Evolutionary conservation across 2,113 vertebrate species (phyloP).

Genomic region (Charadrius vociferus): DNA sequence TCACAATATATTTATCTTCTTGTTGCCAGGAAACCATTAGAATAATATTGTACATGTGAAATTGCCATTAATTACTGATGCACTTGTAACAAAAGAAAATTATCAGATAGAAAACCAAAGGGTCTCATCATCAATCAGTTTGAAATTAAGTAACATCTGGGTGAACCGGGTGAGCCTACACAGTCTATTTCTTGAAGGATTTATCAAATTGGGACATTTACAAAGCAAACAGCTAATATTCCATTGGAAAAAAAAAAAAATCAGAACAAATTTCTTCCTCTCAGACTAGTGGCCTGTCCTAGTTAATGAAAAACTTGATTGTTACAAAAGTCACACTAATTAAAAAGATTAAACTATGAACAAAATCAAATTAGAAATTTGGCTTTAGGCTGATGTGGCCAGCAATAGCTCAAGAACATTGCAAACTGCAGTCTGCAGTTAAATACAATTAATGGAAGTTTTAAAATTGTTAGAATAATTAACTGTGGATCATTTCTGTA

Average conservation of each 20-base stretch:
- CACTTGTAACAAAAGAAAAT: not conserved
- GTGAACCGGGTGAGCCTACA: not conserved
- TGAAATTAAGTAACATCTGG: slow-evolving; percentile 8
- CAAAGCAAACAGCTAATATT: slow-evolving; percentile 10
- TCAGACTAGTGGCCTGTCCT: slow-evolving; percentile 20
- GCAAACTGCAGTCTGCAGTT: not conserved
- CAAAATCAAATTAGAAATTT: slow-evolving; percentile 56
- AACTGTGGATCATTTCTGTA: not conserved
- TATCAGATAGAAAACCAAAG: not conserved
- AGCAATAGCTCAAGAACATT: not conserved
- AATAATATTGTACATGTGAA: not conserved
- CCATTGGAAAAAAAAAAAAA: not conserved
- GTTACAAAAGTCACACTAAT: slow-evolving; percentile 43
- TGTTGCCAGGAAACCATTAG: slow-evolving; percentile 15
- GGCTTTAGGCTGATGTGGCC: slow-evolving; percentile 39
- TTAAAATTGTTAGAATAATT: slow-evolving; percentile 15
- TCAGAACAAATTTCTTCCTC: slow-evolving; percentile 1
- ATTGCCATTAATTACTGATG: slow-evolving; percentile 22
- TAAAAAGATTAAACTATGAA: slow-evolving; percentile 48
- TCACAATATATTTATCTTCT: not conserved
- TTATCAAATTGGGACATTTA: slow-evolving; percentile 23
- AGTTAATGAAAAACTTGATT: slow-evolving; percentile 52
- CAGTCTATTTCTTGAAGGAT: not conserved
- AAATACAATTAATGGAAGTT: slow-evolving; percentile 12
- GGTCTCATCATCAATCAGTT: not conserved